Base-by-base conservation (phyloP, 2,888 invertebrate genomes). In the Autographa pulchrina region DNA sequence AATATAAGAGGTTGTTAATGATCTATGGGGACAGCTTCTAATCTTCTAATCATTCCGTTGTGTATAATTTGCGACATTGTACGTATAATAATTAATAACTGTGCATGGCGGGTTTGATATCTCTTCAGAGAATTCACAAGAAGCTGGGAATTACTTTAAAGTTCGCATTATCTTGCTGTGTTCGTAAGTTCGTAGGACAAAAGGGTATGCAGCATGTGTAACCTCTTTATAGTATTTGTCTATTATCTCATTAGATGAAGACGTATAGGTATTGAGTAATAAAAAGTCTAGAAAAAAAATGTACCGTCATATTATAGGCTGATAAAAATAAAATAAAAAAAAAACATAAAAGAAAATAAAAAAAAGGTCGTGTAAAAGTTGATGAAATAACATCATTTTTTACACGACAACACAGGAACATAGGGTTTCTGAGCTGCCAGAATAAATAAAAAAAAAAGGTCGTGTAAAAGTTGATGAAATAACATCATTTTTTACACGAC, bases 1-100 rank as follows among this genome's bases (percentile, higher is more conserved):
- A 67, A 60, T 61, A 70, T 68, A 32, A 70, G 18, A 20, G 62
- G 54, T 77, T 60, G 59, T 77, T 86, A 85, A 82, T 85, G 79
- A 87, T 86, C 83, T 72, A 69, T 68, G 68, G 71, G 83, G 85
- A 78, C 69, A 83, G 83, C 86, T 86, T 88, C 82, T 89, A 88
- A 90, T 89, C 86, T 88, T 87, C 75, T 90, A 87, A 90, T 90
- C 81, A 89, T 84, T 83, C 85, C 83, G 59, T 68, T 16, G 86
- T 78, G 86, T 82, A 74, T 86, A 88, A 90, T 90, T 90, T 77
- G 80, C 74, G 73, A 78, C 77, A 86, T 85, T 86, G 83, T 84
- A 84, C 75, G 73, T 72, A 76, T 75, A 80, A 72, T 90, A 89
- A 90, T 90, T 89, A 90, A 86, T 87, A 85, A 85, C 80, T 73